Evolutionary conservation across 2,888 invertebrate species (phyloP), one percentile per base, ranked within the genome.

Genomic region (Tachystola acroxantha): DNA sequence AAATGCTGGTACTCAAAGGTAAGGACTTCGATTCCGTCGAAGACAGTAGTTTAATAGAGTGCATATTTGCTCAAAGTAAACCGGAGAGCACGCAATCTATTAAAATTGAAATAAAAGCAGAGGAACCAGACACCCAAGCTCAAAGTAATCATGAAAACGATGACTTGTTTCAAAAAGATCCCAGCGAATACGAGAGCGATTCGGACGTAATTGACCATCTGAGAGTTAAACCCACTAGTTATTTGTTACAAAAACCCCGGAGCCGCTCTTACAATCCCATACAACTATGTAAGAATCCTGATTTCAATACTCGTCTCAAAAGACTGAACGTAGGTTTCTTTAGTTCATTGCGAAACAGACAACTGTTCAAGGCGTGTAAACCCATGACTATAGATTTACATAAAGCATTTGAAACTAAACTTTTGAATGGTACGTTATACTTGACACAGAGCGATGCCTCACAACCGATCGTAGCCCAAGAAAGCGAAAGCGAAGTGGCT

Each of bases 281-380:
- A 50, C 60, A 72, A 22, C 36, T 86, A 3, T 80, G 81, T 40
- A 84, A 81, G 53, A 86, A 86, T 55, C 85, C 85, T 1, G 85
- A 86, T 48, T 86, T 85, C 34, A 86, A 85, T 42, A 81, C 78
- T 3, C 57, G 75, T 19, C 48, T 86, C 6, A 81, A 75, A 51
- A 57, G 82, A 35, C 46, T 86, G 26, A 67, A 64, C 0, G 59
- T 61, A 3, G 72, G 80, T 1, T 86, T 86, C 45, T 67, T 76
- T 25, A 68, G 60, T 45, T 69, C 59, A 0, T 53, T 57, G 10
- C 61, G 72, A 10, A 85, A 85, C 45, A 57, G 75, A n/a, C 42
- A 40, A 14, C 53, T 73, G 1, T 53, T 82, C 1, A 76, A 69
- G 47, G 49, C 58, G 19, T 75, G 79, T 32, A 76, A 75, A 46